A percentile compares a stretch with the other conserved stretches of the same genome.
Conservation (phyloP, 2,797 vertebrate genomes). For the Megalops cyprinoides region DNA sequence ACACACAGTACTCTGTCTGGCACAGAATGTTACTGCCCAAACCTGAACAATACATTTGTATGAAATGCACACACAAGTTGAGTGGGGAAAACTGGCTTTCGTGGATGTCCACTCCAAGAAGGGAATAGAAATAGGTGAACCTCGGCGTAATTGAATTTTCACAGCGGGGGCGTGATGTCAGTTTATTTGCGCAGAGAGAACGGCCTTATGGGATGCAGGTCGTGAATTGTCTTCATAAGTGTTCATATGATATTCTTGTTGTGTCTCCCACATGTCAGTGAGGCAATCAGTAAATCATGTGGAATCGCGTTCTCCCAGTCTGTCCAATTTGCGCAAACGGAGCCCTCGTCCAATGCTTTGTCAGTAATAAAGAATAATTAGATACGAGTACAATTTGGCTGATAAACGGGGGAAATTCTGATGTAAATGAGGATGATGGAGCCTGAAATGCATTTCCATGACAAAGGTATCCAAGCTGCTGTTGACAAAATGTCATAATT, state of each 20-base stretch:
- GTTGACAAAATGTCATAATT: no score
- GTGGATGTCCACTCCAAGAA: no score
- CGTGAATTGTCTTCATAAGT: background rate
- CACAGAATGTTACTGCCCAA: background rate
- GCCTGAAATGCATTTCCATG: no score
- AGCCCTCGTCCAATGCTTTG: no score
- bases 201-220: background rate
- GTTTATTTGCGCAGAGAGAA: background rate
- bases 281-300: background rate
- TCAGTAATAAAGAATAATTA: conserved; percentile 31
- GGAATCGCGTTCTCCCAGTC: background rate
- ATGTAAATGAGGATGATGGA: conserved; percentile 20
- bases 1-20: background rate
- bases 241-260: background rate
- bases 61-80: background rate
- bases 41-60: background rate
- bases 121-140: background rate
- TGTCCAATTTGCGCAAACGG: background rate
- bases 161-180: background rate
- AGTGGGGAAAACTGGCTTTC: background rate
- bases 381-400: conserved; percentile 15
- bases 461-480: no score
- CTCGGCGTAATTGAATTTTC: background rate
- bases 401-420: conserved; percentile 8
- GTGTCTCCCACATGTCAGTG: background rate